These are phyloP conservation scores for Cheilosia impressa DNA, from an alignment of 2,888 invertebrate genomes.

Conservation along the genomic window DNA sequence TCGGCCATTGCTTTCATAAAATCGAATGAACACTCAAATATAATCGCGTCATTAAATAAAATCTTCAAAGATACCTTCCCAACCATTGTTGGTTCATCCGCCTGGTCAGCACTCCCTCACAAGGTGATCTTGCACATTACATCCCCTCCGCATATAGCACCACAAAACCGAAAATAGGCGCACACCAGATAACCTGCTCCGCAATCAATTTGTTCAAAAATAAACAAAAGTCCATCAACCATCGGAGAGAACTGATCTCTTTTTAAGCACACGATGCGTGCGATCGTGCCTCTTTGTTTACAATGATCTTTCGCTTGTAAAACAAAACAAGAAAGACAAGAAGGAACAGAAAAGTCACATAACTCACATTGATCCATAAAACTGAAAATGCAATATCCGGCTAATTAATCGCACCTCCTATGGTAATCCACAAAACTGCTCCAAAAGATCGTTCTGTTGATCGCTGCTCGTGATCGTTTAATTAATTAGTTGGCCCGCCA, in stretches of 20 bases:
- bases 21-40: not conserved
- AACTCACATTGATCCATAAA: slow-evolving; percentile 64
- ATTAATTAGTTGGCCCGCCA: slow-evolving; percentile 51
- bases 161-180: slow-evolving; percentile 46
- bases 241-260: slow-evolving; percentile 26
- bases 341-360: slow-evolving; percentile 24
- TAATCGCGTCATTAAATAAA: not conserved
- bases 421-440: slow-evolving; percentile 68
- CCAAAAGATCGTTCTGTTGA: slow-evolving; percentile 58
- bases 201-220: slow-evolving; percentile 54
- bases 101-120: slow-evolving; percentile 32
- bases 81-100: slow-evolving; percentile 33
- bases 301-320: slow-evolving; percentile 31
- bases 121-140: slow-evolving; percentile 36
- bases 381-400: slow-evolving; percentile 63
- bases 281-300: slow-evolving; percentile 68
- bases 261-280: slow-evolving; percentile 43
- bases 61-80: slow-evolving; percentile 14
- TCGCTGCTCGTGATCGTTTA: slow-evolving; percentile 50
- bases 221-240: slow-evolving; percentile 43
- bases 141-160: slow-evolving; percentile 1
- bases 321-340: slow-evolving; percentile 29
- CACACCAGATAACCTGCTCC: slow-evolving; percentile 13
- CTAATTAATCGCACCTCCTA: slow-evolving; percentile 57
- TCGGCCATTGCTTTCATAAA: not conserved